These are phyloP conservation scores for Cerceris ruficornis DNA, from an alignment of 2,888 invertebrate species.

Conservation along the genomic window DNA sequence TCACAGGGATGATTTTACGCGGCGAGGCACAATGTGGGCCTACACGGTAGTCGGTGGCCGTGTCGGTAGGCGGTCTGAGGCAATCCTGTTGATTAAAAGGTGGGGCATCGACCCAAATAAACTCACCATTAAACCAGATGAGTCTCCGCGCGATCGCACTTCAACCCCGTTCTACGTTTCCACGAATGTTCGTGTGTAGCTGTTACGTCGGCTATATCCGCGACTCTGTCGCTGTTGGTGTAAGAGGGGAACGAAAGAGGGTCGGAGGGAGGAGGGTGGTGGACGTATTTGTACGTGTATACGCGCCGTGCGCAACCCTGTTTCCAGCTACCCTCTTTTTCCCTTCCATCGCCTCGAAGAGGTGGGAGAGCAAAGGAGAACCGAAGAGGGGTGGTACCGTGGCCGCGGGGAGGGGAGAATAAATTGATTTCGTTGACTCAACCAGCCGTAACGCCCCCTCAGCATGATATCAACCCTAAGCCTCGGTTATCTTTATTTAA, in stretches of 20 bases:
- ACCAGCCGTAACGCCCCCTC: slow-evolving; percentile 81
- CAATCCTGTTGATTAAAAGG: slow-evolving; percentile 74
- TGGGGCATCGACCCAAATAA: slow-evolving; percentile 75
- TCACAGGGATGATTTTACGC: slow-evolving; percentile 69
- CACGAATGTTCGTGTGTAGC: slow-evolving; percentile 55
- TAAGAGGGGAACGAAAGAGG: not conserved
- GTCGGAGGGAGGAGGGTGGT: not conserved
- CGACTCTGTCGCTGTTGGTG: not conserved
- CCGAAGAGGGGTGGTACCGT: slow-evolving; percentile 49
- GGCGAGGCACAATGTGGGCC: slow-evolving; percentile 59
- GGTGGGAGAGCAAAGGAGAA: slow-evolving; percentile 56
- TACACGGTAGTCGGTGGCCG: slow-evolving; percentile 67
- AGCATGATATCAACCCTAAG: slow-evolving; percentile 81
- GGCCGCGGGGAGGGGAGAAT: slow-evolving; percentile 72
- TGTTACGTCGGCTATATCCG: slow-evolving; percentile 1
- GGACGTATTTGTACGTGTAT: slow-evolving; percentile 34
- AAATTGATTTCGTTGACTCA: slow-evolving; percentile 82
- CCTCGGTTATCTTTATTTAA: slow-evolving; percentile 81
- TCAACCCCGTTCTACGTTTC: slow-evolving; percentile 60
- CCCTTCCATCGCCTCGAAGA: slow-evolving; percentile 44
- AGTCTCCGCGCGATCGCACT: slow-evolving; percentile 71
- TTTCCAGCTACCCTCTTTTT: slow-evolving; percentile 60
- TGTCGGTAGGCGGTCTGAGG: slow-evolving; percentile 71
- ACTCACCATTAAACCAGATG: slow-evolving; percentile 74
- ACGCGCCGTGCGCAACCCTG: slow-evolving; percentile 50